Base-by-base conservation (phyloP, 2,888 invertebrate species). In the Latrodectus hesperus region DNA sequence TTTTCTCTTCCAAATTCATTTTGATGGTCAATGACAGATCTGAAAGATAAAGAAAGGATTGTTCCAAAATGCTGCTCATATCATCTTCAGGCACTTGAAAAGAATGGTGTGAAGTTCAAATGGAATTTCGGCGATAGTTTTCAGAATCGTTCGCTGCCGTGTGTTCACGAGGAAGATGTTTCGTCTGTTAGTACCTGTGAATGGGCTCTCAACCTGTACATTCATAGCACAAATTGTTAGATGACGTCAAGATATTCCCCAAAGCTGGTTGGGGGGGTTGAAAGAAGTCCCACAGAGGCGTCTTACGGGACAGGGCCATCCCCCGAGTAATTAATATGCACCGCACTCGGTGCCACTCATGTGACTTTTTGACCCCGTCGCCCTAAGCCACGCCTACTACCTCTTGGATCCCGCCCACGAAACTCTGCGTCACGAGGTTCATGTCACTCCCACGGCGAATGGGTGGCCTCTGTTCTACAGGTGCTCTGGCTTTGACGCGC, bases 271-370 rank as follows among this genome's bases (percentile, higher is more conserved):
- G 74, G 78, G 85, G 78, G 38, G 55, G 68, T 60, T 12, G 60
- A 60, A n/a, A 49, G 60, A 74, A 71, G 53, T 53, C 72, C 83
- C 68, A 49, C 60, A 85, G 80, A 87, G 86, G 86, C 86, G 86
- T 87, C 86, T 77, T 80, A 72, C 60, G 86, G 86, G 81, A 81
- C 86, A 77, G 76, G 86, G 68, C 87, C 87, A 74, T 82, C 87
- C 87, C 84, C 64, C 74, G 87, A 88, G 88, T 88, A 88, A 88
- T 88, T 88, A 88, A 88, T 85, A 88, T 88, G 88, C 88, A 85
- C 80, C 84, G 83, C 81, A 75, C 75, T 81, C 72, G 77, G 73
- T 88, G 88, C 88, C 88, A 88, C 70, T 88, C 88, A 88, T 78
- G 81, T 88, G 88, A 88, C 88, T 88, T 88, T 85, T 88, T 88